phyloP scores from a whole-genome alignment of 2,888 invertebrate species.

The Taenaris catops region DNA sequence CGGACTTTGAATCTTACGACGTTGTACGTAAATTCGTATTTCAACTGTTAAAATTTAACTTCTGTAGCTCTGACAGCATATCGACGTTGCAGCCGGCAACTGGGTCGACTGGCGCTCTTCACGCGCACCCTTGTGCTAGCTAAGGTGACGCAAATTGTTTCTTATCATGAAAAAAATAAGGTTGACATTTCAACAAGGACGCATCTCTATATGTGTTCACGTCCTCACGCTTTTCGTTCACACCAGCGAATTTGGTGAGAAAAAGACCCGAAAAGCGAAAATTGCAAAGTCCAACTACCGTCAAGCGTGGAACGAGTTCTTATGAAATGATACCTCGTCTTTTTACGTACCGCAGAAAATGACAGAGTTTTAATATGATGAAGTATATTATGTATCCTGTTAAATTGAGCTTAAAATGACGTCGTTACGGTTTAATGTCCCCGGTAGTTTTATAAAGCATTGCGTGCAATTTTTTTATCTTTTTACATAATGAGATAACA shows the following conservation, averaged over 20 bases:
- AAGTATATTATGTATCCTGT: too few species aligned
- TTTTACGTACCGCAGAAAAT: slow-evolving; percentile 2
- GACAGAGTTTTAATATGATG: slow-evolving; percentile 5
- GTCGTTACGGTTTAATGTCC: too few species aligned
- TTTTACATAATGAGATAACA: too few species aligned
- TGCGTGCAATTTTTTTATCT: too few species aligned
- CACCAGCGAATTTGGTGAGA: slow-evolving; percentile 36
- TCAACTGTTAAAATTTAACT: slow-evolving; percentile 27
- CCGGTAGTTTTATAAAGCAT: too few species aligned
- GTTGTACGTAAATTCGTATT: slow-evolving; percentile 6
- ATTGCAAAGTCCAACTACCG: slow-evolving; percentile 14
- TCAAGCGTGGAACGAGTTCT: slow-evolving; percentile 10
- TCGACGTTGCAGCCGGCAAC: slow-evolving; percentile 48
- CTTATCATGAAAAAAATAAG: slow-evolving; percentile 11
- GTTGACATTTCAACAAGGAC: slow-evolving; percentile 6
- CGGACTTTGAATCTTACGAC: slow-evolving; percentile 8
- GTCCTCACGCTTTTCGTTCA: slow-evolving; percentile 31
- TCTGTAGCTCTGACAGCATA: slow-evolving; percentile 35
- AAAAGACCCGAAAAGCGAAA: slow-evolving; percentile 20
- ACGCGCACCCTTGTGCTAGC: slow-evolving; percentile 38
- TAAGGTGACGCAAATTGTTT: slow-evolving; percentile 16
- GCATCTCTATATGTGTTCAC: neutral
- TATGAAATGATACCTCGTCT: slow-evolving; percentile 10
- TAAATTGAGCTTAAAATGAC: too few species aligned
- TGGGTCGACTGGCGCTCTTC: slow-evolving; percentile 61